A percentile compares a stretch with the other conserved stretches of the same genome.
These are phyloP conservation scores for Luffia ferchaultella DNA, from an alignment of 2,888 invertebrate genomes.

Conservation along the genomic window DNA sequence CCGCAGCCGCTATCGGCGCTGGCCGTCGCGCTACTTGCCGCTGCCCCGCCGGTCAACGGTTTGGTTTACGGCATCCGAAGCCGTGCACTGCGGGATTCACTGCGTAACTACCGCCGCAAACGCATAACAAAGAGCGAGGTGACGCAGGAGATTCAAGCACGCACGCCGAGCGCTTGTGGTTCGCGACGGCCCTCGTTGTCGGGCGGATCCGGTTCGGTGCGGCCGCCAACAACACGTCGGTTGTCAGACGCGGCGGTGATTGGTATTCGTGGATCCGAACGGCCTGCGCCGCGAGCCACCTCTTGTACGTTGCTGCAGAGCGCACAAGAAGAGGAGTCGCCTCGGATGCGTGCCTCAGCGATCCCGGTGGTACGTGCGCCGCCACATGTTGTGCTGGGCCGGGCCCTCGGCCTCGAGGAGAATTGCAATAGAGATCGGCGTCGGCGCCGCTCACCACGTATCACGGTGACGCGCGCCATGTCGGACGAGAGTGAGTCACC, in stretches of 20 bases:
- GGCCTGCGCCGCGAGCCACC: slow-evolving; percentile 67
- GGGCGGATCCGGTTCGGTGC: slow-evolving; percentile 54
- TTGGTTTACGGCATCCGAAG: slow-evolving; percentile 81
- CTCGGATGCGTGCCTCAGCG: slow-evolving; percentile 41
- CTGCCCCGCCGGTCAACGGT: slow-evolving; percentile 78
- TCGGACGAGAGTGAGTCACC: slow-evolving; percentile 75
- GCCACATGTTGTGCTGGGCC: slow-evolving; percentile 68
- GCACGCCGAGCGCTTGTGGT: slow-evolving; percentile 81
- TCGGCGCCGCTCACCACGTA: slow-evolving; percentile 69
- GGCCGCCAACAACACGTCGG: slow-evolving; percentile 48
- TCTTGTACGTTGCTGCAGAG: slow-evolving; percentile 77
- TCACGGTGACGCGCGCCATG: slow-evolving; percentile 76
- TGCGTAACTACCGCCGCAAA: slow-evolving; percentile 81
- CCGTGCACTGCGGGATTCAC: slow-evolving; percentile 73
- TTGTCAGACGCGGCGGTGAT: slow-evolving; percentile 53
- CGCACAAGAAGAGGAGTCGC: slow-evolving; percentile 50
- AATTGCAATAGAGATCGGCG: slow-evolving; percentile 33
- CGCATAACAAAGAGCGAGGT: slow-evolving; percentile 81
- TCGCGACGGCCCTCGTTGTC: slow-evolving; percentile 77
- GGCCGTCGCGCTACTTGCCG: slow-evolving; percentile 72
- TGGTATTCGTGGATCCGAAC: slow-evolving; percentile 43
- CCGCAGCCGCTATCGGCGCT: slow-evolving; percentile 60
- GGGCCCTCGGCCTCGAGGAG: slow-evolving; percentile 64
- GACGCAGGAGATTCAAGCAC: slow-evolving; percentile 81
- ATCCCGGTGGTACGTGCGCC: slow-evolving; percentile 60